These are phyloP conservation scores for Podarcis raffonei DNA, from an alignment of 2,113 vertebrate species.

Conservation along the genomic window DNA sequence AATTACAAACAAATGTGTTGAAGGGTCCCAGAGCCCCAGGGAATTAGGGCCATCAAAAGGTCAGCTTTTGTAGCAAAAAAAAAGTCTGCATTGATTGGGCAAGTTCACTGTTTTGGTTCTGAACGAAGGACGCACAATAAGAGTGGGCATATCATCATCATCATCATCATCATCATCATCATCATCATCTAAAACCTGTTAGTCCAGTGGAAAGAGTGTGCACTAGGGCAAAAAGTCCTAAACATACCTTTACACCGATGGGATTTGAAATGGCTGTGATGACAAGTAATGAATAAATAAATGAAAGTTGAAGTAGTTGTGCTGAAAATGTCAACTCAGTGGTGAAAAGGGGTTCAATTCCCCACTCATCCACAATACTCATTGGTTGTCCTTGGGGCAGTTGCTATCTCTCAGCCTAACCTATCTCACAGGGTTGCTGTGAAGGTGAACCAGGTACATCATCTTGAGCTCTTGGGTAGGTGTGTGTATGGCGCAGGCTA, in stretches of 20 bases:
- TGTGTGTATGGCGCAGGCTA: too few relatives aligned
- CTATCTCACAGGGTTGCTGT: too few relatives aligned
- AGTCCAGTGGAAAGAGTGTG: not conserved
- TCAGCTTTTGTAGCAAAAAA: constrained; percentile 60
- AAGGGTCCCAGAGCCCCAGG: constrained; percentile 69
- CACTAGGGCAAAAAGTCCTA: not conserved
- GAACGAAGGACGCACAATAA: not conserved
- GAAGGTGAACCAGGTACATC: too few relatives aligned
- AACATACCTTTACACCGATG: not conserved
- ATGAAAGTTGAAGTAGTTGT: not conserved
- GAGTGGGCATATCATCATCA: not conserved
- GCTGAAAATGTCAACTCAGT: not conserved
- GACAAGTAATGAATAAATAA: not conserved
- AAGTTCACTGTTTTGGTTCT: not conserved
- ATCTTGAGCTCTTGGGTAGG: too few relatives aligned
- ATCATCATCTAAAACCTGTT: not conserved
- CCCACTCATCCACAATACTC: too few relatives aligned
- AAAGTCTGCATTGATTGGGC: not conserved
- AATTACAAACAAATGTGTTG: constrained; percentile 75
- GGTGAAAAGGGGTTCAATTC: not conserved
- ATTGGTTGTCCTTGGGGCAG: too few relatives aligned
- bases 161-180: not conserved
- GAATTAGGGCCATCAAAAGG: constrained; percentile 76
- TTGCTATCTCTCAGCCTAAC: too few relatives aligned
- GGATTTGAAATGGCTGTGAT: not conserved